These are phyloP conservation scores for Himantopus leucocephalus DNA, from an alignment of 2,113 vertebrate genomes.

Conservation along the genomic window DNA sequence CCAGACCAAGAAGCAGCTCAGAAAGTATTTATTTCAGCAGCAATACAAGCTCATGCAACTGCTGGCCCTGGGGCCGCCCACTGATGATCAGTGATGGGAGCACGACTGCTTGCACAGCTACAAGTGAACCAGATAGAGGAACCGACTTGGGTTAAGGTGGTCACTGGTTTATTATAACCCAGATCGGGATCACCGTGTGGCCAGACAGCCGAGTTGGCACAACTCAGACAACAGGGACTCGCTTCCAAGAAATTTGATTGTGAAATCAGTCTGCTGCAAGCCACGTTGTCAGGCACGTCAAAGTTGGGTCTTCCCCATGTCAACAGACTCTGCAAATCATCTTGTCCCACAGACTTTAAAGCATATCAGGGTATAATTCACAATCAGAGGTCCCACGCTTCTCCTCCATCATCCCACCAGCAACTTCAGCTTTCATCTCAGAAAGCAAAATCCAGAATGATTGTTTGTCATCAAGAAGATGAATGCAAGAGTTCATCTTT, in stretches of 20 bases:
- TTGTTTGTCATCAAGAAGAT: background rate
- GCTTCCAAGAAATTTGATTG: background rate
- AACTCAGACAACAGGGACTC: background rate
- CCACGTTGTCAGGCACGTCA: background rate
- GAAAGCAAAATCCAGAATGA: background rate
- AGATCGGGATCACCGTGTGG: rapidly evolving
- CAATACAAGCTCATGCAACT: background rate
- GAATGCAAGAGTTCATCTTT: background rate
- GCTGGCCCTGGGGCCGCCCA: background rate
- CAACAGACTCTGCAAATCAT: background rate
- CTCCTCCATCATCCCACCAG: background rate
- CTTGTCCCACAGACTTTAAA: background rate
- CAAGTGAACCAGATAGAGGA: background rate
- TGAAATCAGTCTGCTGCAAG: background rate
- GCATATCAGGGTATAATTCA: background rate
- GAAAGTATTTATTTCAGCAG: background rate
- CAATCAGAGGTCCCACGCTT: background rate
- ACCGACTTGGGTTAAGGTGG: background rate
- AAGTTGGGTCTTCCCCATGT: too few species aligned
- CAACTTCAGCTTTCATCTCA: background rate
- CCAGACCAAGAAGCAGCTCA: background rate
- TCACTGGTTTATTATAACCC: background rate
- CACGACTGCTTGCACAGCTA: background rate
- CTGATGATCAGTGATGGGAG: rapidly evolving
- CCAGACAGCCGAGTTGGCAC: background rate